Conservation (phyloP, 1,140 invertebrate species). For the Panagrolaimus sp. region DNA sequence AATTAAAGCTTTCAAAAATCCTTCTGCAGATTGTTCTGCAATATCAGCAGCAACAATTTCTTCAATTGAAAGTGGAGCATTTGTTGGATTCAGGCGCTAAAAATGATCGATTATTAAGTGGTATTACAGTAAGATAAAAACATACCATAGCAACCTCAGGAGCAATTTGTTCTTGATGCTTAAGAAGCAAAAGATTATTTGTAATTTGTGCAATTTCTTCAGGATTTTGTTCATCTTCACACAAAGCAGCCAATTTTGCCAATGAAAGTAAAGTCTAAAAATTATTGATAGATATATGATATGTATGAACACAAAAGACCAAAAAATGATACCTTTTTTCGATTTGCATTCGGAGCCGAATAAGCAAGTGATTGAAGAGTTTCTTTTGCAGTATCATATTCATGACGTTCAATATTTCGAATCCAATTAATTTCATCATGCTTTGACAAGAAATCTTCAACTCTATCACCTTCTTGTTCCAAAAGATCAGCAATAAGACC, state of each 20-base stretch:
- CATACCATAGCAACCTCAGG: not conserved
- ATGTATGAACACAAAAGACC: too few relatives aligned
- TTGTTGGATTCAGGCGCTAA: constrained; percentile 6
- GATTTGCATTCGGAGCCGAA: not conserved
- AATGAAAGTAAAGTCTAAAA: not conserved
- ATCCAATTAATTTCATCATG: constrained; percentile 14
- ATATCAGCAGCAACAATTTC: not conserved
- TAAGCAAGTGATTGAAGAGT: not conserved
- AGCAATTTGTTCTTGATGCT: not conserved
- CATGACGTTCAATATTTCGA: constrained; percentile 1
- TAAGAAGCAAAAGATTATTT: not conserved
- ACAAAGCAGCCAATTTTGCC: constrained; percentile 10
- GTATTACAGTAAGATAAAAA: too few relatives aligned
- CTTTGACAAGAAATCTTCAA: constrained; percentile 2
- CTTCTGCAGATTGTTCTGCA: not conserved
- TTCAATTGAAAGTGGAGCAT: constrained; percentile 2
- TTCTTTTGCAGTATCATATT: not conserved
- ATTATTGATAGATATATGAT: too few relatives aligned
- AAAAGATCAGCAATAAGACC: not conserved
- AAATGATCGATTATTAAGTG: too few relatives aligned
- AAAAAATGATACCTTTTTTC: not conserved
- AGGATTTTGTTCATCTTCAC: not conserved
- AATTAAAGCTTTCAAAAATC: not conserved
- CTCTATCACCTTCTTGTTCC: constrained; percentile 10
- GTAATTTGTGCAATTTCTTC: constrained; percentile 14